These are phyloP conservation scores for Nematostella vectensis DNA, from an alignment of 92 coral and sea anemone genomes.

Conservation along the genomic window DNA sequence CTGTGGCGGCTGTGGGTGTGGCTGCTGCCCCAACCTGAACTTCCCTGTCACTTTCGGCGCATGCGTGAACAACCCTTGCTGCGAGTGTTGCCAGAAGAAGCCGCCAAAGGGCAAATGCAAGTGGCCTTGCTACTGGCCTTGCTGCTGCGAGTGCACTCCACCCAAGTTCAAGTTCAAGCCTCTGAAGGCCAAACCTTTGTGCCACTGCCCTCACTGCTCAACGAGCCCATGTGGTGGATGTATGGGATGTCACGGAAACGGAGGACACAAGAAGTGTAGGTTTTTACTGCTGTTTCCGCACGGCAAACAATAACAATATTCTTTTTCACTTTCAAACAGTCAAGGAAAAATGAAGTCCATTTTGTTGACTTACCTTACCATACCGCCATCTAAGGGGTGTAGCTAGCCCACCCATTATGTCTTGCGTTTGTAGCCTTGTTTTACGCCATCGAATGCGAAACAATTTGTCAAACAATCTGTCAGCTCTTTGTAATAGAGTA, in stretches of 20 bases:
- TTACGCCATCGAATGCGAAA: no score
- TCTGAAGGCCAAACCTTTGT: conserved; percentile 78
- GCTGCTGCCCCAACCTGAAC: conserved; percentile 67
- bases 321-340: no score
- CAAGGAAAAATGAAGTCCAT: no score
- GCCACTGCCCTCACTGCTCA: conserved; percentile 62
- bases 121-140: conserved; percentile 95
- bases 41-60: conserved; percentile 86
- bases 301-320: no score
- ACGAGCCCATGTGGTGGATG: conserved; percentile 28
- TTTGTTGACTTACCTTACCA: no score
- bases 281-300: no score
- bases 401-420: no score
- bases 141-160: conserved; percentile 76
- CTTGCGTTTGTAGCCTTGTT: no score
- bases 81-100: conserved; percentile 76
- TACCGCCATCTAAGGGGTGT: no score
- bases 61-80: conserved; percentile 77
- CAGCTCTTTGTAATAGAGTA: no score
- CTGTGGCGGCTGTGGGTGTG: conserved; percentile 56
- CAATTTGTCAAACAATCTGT: no score
- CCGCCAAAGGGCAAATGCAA: conserved; percentile 78
- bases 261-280: conserved; percentile 34
- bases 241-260: conserved; percentile 45
- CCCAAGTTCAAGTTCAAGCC: conserved; percentile 76